These are phyloP conservation scores for Julus scandinavius DNA, from an alignment of 2,888 invertebrate genomes.

Conservation along the genomic window DNA sequence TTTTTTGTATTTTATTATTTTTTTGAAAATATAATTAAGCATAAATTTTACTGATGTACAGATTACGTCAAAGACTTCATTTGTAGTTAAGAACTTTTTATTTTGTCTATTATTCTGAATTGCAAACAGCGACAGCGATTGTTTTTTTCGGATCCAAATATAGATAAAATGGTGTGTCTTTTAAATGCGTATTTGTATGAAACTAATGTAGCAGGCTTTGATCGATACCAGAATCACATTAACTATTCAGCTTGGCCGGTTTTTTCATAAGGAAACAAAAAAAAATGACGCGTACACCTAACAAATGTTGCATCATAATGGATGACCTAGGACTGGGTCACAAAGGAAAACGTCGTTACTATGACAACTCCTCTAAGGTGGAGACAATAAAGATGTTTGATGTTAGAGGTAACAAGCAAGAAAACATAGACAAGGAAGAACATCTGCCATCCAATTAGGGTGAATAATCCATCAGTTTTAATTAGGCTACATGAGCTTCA, in stretches of 20 bases:
- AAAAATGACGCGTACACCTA: neutral
- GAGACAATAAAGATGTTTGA: conserved; percentile 17
- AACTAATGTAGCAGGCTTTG: neutral
- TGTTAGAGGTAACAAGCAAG: neutral
- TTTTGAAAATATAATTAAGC: no score
- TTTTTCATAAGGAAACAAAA: neutral
- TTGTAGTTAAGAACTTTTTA: no score
- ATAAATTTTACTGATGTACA: no score
- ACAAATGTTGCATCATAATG: conserved; percentile 18
- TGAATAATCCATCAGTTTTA: conserved; percentile 12
- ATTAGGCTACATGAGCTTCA: neutral
- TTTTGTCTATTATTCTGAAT: neutral
- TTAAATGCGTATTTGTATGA: neutral
- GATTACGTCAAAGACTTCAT: neutral
- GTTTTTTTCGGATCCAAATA: neutral
- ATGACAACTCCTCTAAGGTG: conserved; percentile 30
- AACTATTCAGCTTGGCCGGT: neutral
- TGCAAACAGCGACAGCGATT: neutral
- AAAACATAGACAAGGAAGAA: neutral
- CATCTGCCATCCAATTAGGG: conserved; percentile 27
- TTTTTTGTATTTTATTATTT: no score
- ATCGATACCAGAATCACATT: neutral
- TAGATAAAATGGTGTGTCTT: neutral
- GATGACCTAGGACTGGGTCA: conserved; percentile 34
- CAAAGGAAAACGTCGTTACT: conserved; percentile 23